A percentile compares a stretch with the other conserved stretches of the same genome.
Evolutionary conservation across 1,140 invertebrate genomes (phyloP).

Genomic region (Apis mellifera): Amel_HAv3.1 CM009932.2:11882501-11883000

Average conservation of each 20-base stretch:
- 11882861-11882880: no score
- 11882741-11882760: no score
- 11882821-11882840: neutral
- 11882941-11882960: neutral
- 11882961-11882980: conserved; percentile 40
- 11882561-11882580: neutral
- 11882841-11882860: conserved; percentile 36
- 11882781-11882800: neutral
- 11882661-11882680: neutral
- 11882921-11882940: conserved; percentile 6
- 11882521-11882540: neutral
- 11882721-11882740: no score
- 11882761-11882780: no score
- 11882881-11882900: neutral
- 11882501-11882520: neutral
- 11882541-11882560: conserved; percentile 15
- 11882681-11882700: conserved; percentile 7
- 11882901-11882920: neutral
- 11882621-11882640: no score
- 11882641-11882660: neutral
- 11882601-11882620: neutral
- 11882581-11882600: conserved; percentile 1
- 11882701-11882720: neutral
- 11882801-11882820: neutral
- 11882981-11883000: neutral